Evolutionary conservation across 2,888 invertebrate species (phyloP).

Genomic region (Drosophila nr. perissopoda): DNA sequence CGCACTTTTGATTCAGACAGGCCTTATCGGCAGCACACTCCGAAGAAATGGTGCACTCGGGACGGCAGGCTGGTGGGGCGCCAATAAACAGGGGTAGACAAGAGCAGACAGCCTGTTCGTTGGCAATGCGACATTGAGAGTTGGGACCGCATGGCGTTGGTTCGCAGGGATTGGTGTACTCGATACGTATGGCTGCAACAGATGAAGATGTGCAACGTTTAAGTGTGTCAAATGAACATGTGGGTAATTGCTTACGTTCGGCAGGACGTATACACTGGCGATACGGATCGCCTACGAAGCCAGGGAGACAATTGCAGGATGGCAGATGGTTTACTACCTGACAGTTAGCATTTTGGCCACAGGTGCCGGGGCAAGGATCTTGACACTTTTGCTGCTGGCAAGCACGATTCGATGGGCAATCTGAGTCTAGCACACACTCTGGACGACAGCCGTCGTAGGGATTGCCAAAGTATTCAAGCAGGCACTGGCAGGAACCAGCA

Average conservation of each 20-base stretch:
- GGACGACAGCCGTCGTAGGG: slow-evolving; percentile 92
- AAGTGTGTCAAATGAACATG: not conserved
- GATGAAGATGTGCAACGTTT: slow-evolving; percentile 6
- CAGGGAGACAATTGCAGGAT: slow-evolving; percentile 89
- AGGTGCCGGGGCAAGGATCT: slow-evolving; percentile 92
- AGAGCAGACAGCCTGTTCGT: slow-evolving; percentile 90
- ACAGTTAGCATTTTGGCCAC: slow-evolving; percentile 90
- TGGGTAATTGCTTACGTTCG: slow-evolving; percentile 86
- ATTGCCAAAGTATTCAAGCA: slow-evolving; percentile 90
- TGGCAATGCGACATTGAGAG: slow-evolving; percentile 89
- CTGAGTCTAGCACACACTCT: slow-evolving; percentile 90
- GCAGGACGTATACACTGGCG: slow-evolving; percentile 86
- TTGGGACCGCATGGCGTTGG: slow-evolving; percentile 92
- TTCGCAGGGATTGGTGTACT: slow-evolving; percentile 87
- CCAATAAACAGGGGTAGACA: slow-evolving; percentile 90
- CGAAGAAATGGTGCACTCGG: slow-evolving; percentile 91
- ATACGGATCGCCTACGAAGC: slow-evolving; percentile 91
- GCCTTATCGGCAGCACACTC: slow-evolving; percentile 91
- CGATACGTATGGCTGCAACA: slow-evolving; percentile 78
- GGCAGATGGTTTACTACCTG: slow-evolving; percentile 91
- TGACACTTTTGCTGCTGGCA: slow-evolving; percentile 90
- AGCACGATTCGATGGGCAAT: slow-evolving; percentile 89
- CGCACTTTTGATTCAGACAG: slow-evolving; percentile 91
- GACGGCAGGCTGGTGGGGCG: slow-evolving; percentile 91
- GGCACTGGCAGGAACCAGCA: slow-evolving; percentile 89